phyloP scores from a whole-genome alignment of 2,113 vertebrate genomes.

The Collichthys lucidus region DNA sequence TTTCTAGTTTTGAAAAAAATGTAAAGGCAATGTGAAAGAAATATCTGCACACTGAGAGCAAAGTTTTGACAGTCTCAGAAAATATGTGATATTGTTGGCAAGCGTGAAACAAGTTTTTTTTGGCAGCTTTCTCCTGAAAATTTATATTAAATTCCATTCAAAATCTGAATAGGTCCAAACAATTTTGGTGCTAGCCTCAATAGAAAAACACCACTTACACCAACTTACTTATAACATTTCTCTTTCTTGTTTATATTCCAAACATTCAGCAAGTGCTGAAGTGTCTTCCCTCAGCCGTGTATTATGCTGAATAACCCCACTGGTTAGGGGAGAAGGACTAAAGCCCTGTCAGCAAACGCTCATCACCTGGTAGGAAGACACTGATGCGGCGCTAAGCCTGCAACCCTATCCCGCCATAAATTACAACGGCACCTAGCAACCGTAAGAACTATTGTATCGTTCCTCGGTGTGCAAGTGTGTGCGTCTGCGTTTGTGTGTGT shows the following conservation, averaged over 20 bases:
- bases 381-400: constrained; percentile 59
- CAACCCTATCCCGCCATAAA: constrained; percentile 70
- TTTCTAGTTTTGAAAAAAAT: not conserved
- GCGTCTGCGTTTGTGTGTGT: not conserved
- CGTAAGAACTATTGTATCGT: constrained; percentile 57
- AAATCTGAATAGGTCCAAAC: constrained; percentile 27
- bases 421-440: constrained; percentile 71
- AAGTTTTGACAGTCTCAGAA: constrained; percentile 42
- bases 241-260: constrained; percentile 38
- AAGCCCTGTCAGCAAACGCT: constrained; percentile 50
- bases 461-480: constrained; percentile 28
- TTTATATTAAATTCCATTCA: constrained; percentile 57
- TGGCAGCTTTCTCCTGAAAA: constrained; percentile 48
- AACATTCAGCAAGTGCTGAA: constrained; percentile 23
- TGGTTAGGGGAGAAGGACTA: constrained; percentile 18
- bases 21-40: constrained; percentile 6
- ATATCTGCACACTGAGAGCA: constrained; percentile 29
- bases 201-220: constrained; percentile 34
- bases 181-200: constrained; percentile 19
- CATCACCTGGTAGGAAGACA: constrained; percentile 67
- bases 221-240: constrained; percentile 25
- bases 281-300: constrained; percentile 4
- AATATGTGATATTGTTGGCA: constrained; percentile 62
- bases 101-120: not conserved
- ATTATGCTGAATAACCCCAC: constrained; percentile 25